A percentile compares a stretch with the other conserved stretches of the same genome.
Conservation (phyloP, 2,888 invertebrate genomes). For the Tetragonisca angustula region DNA sequence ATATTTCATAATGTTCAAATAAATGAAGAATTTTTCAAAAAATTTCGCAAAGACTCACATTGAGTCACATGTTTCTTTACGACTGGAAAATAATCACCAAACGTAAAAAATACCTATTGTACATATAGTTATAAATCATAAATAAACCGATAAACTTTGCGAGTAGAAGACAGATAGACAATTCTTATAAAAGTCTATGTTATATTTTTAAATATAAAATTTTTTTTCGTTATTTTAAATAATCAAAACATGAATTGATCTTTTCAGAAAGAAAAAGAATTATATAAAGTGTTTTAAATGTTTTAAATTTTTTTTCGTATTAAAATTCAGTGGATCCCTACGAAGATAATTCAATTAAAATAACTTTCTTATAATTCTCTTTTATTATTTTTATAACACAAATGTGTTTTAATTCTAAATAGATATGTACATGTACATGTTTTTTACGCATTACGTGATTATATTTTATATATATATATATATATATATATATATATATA, state of each 20-base stretch:
- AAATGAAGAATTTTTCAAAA: conserved; percentile 63
- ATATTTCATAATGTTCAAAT: conserved; percentile 51
- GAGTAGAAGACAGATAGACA: conserved; percentile 28
- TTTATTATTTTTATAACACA: conserved; percentile 61
- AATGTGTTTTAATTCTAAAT: conserved; percentile 52
- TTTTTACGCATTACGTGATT: conserved; percentile 52
- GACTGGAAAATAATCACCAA: conserved; percentile 39
- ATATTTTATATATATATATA: conserved; percentile 4
- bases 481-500: not conserved
- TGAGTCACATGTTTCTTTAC: conserved; percentile 39
- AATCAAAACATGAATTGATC: not conserved
- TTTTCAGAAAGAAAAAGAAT: conserved; percentile 3
- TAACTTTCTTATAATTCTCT: conserved; percentile 29
- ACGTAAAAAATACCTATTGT: conserved; percentile 46
- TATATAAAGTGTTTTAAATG: not conserved
- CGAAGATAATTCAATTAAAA: conserved; percentile 9
- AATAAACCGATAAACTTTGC: conserved; percentile 9
- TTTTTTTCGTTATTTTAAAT: conserved; percentile 34
- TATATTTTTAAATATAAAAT: conserved; percentile 2
- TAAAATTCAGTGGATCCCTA: conserved; percentile 18
- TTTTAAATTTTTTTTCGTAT: conserved; percentile 26
- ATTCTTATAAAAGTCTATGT: conserved; percentile 29
- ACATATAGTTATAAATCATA: conserved; percentile 42
- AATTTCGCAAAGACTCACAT: conserved; percentile 39
- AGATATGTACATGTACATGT: conserved; percentile 46